Evolutionary conservation across 1,140 invertebrate genomes (phyloP).

Genomic region (Vanessa atalanta): DNA sequence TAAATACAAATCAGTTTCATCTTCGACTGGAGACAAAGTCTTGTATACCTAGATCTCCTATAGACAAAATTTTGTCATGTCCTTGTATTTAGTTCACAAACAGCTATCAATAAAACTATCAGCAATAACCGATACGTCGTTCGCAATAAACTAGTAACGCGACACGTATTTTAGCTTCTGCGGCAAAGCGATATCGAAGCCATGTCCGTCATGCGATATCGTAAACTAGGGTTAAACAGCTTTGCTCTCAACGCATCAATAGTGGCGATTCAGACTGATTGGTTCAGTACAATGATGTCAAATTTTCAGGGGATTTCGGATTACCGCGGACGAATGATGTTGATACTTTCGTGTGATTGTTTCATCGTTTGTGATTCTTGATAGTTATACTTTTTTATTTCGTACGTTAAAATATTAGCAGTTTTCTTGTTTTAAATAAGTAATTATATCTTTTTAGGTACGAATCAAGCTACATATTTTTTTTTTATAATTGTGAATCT

Average conservation of each 20-base stretch:
- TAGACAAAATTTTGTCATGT: not conserved
- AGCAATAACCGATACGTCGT: constrained; percentile 24
- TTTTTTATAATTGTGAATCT: too few relatives aligned
- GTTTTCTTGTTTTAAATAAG: too few relatives aligned
- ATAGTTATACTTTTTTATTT: too few relatives aligned
- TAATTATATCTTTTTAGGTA: too few relatives aligned
- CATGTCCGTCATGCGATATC: constrained; percentile 38
- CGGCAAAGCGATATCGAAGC: constrained; percentile 22
- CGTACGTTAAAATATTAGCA: too few relatives aligned
- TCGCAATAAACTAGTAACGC: constrained; percentile 32
- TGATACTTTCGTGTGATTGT: not conserved
- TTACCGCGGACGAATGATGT: not conserved
- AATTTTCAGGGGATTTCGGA: not conserved
- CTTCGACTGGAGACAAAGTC: too few relatives aligned
- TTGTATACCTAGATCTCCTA: not conserved
- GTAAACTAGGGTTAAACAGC: constrained; percentile 42
- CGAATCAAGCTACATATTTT: too few relatives aligned
- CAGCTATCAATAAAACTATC: constrained; percentile 29
- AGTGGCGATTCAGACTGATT: constrained; percentile 33
- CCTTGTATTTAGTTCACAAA: not conserved
- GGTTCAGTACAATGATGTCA: constrained; percentile 25
- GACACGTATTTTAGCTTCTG: constrained; percentile 24
- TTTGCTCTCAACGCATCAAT: constrained; percentile 32
- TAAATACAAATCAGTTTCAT: too few relatives aligned
- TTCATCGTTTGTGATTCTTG: too few relatives aligned